Evolutionary conservation across 2,888 invertebrate species (phyloP), one percentile per base, ranked within the genome.

Genomic region (Agonopterix heracliana): DNA sequence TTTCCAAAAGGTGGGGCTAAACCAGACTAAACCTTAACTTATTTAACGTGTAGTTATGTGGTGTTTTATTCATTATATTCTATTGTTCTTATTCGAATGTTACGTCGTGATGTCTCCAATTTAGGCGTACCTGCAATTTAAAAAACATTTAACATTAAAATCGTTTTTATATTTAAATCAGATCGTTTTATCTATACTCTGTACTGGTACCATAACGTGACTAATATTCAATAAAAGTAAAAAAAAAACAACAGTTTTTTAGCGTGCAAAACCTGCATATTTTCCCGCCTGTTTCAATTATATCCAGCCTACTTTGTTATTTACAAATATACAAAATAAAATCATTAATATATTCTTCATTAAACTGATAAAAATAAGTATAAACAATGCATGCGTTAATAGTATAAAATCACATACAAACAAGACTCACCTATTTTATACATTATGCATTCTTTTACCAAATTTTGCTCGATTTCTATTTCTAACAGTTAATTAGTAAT

Each of bases 101-200:
- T 35, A 34, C 49, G 55, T 62, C 68, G 72, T 71, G 68, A 61
- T 68, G 68, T 71, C 64, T 68, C 73, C 71, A 63, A 65, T 71
- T 81, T 85, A 87, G 61, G 80, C 86, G 74, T 84, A 86, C 77
- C 86, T 87, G 84, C 45, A 78, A 81, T 9, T 53, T 52, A 34
- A 47, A 46, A 26, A 63, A 51, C 47, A 38, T 26, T 14, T 41
- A 49, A 48, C n/a, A 47, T 52, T 47, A 46, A 36, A 9, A 46
- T 54, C 54, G 46, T 52, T 49, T 45, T 41, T 41, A 47, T 35
- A 41, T n/a, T 48, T 26, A 48, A 54, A 41, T n/a, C 9, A 38
- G n/a, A 38, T n/a, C 10, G 3, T 38, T 38, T 9, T 38, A 10
- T n/a, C 10, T 38, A 38, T 10, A 38, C 9, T n/a, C n/a, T 38